Base-by-base conservation (phyloP, 2,888 invertebrate species). In the Trissolcus brochymenae region DNA sequence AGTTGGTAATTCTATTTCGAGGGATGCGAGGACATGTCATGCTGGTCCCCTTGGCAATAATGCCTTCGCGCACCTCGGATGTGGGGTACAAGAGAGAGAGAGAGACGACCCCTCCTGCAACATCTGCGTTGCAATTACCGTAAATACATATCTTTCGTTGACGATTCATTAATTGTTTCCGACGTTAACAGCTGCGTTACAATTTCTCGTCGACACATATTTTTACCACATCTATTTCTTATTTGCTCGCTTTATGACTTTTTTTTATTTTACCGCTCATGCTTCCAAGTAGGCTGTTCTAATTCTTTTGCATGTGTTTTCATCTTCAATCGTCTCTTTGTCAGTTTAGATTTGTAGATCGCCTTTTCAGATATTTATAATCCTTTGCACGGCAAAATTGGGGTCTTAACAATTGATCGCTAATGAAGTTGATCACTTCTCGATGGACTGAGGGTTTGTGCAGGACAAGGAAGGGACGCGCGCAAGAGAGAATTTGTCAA, bases 1-100 rank as follows among this genome's bases (percentile, higher is more conserved):
- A 87, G 86, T 85, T 85, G 80, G 84, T 87, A 86, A 87, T 86
- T 87, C 84, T 81, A 87, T 87, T 87, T 86, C 80, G 81, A 81
- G 83, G 84, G 82, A 83, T 81, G 80, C 65, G 76, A 82, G 82
- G 79, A 79, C 83, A 78, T 78, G 74, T 80, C 81, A 71, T 60
- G 67, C 79, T 75, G 67, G 53, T 75, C 78, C 79, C 80, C 75
- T 75, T 78, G 67, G 80, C 79, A 84, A 84, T 84, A 84, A 84
- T 84, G 81, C 78, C 78, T 67, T 68, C 62, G 66, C 70, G 51
- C 64, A 51, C 65, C 64, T 62, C 66, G 71, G 54, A 75, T 76
- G 54, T 55, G 64, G 76, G 76, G 76, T 76, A 76, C 76, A 70
- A n/a, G 50, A 50, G 11, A 56, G 43, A 51, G n/a, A n/a, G n/a